Evolutionary conservation across 2,113 vertebrate species (phyloP), one percentile per base, ranked within the genome.

Genomic region (Vimba vimba): DNA sequence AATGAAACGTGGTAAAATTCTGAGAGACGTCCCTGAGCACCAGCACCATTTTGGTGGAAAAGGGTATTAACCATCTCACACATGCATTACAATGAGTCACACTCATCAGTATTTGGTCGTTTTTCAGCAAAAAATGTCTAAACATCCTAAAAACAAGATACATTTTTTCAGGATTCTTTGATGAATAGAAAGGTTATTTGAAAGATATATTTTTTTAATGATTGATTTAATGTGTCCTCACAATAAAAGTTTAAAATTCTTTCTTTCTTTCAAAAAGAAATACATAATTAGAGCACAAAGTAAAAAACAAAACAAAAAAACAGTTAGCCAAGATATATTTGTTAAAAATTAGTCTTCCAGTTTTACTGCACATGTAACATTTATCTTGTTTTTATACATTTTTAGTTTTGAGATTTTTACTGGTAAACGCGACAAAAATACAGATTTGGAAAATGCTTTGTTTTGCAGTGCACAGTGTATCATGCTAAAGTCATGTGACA

Each of bases 41-140:
- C 82, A 39, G 82, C 68, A 73, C 68, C 82, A 57, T 73, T 43
- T 83, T 57, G 50, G 68, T 83, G 68, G 82, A 83, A 83, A 73
- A 73, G 82, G 82, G 82, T 57, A 43, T 83, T 79, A 60, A 59
- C 23, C 77, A 79, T 62, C 15, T 79, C 50, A 77, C 47, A 52
- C 75, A 77, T 77, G 75, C 75, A 77, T 55, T 52, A 52, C 15
- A 33, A 33, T 15, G 50, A 77, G 45, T 30, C 75, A 55, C 69
- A 73, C 21, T 39, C 5, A 39, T 39, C 36, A 23, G 19, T 43
- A 71, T 43, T 71, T 73, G 45, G 71, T 45, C n/a, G 47, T 47
- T 75, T 25, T 75, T n/a, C 71, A 27, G 71, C 25, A 75, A 15
- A 47, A 47, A 75, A 25, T 74, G 39, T 25, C n/a, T n/a, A 27